Evolutionary conservation across 2,888 invertebrate species (phyloP).

Genomic region (Neoascia interrupta): DNA sequence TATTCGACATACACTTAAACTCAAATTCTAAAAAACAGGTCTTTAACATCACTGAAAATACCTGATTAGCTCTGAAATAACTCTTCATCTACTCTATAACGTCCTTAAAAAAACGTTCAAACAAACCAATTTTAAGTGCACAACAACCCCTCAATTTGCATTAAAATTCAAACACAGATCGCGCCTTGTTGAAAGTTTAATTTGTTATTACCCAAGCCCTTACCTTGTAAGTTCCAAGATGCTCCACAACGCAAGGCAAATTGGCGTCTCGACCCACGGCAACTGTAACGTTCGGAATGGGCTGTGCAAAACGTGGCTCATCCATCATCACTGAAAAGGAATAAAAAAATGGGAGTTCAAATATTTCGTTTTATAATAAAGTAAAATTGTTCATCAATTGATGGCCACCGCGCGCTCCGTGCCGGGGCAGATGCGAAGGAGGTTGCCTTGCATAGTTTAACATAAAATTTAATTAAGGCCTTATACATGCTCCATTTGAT

Average conservation of each 20-base stretch:
- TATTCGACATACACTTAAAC: no score
- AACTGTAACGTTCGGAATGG: constrained; percentile 95
- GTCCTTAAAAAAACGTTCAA: no score
- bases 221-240: constrained; percentile 94
- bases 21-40: no score
- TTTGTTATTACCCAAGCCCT: constrained; percentile 70
- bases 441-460: constrained; percentile 61
- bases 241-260: constrained; percentile 93
- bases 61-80: no score
- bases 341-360: constrained; percentile 7
- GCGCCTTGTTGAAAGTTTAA: constrained; percentile 17
- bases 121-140: no score
- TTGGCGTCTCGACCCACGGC: constrained; percentile 94
- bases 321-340: constrained; percentile 88
- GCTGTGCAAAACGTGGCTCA: constrained; percentile 92
- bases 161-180: constrained; percentile 21
- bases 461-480: constrained; percentile 60
- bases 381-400: constrained; percentile 51
- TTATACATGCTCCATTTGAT: constrained; percentile 40
- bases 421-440: constrained; percentile 3
- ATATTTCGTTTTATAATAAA: constrained; percentile 40
- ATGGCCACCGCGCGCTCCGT: background rate
- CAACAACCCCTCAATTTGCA: background rate
- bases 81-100: no score
- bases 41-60: no score